These are phyloP conservation scores for Propsilocerus akamusi DNA, from an alignment of 1,140 invertebrate genomes.

Conservation along the genomic window DNA sequence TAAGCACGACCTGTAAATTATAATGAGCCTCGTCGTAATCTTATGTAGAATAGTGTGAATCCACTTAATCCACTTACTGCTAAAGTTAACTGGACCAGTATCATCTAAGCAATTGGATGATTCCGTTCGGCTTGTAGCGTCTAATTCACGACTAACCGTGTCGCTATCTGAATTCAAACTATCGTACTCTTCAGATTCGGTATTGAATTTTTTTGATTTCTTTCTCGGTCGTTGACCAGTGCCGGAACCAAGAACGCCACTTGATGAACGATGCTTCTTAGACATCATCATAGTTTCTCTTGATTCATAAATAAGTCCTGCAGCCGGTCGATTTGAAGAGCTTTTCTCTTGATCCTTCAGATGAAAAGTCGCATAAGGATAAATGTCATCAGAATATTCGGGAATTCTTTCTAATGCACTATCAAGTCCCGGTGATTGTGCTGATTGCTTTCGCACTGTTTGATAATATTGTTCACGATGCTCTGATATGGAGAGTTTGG, in stretches of 20 bases:
- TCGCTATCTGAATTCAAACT: conserved; percentile 37
- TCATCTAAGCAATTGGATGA: conserved; percentile 32
- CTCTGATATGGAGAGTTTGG: conserved; percentile 12
- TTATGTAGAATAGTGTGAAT: no score
- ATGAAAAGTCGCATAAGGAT: conserved; percentile 42
- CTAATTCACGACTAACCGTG: conserved; percentile 22
- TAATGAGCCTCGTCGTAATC: no score
- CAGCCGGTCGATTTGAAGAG: conserved; percentile 17
- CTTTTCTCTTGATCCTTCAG: conserved; percentile 33
- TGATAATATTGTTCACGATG: conserved; percentile 35
- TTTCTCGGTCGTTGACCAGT: background rate
- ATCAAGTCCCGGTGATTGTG: conserved; percentile 29
- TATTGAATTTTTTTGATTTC: conserved; percentile 29
- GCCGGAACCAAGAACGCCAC: background rate
- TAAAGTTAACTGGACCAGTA: conserved; percentile 23
- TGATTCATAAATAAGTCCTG: conserved; percentile 25
- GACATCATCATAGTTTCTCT: conserved; percentile 21
- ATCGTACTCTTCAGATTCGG: conserved; percentile 39
- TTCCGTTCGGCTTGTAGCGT: conserved; percentile 29
- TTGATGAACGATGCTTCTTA: background rate
- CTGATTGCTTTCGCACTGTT: conserved; percentile 30
- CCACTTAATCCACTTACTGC: conserved; percentile 15
- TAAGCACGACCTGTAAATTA: conserved; percentile 23
- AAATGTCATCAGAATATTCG: conserved; percentile 41
- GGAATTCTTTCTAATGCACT: conserved; percentile 31